phyloP scores from a whole-genome alignment of 2,888 invertebrate species.

The Ectropis crepuscularia region DNA sequence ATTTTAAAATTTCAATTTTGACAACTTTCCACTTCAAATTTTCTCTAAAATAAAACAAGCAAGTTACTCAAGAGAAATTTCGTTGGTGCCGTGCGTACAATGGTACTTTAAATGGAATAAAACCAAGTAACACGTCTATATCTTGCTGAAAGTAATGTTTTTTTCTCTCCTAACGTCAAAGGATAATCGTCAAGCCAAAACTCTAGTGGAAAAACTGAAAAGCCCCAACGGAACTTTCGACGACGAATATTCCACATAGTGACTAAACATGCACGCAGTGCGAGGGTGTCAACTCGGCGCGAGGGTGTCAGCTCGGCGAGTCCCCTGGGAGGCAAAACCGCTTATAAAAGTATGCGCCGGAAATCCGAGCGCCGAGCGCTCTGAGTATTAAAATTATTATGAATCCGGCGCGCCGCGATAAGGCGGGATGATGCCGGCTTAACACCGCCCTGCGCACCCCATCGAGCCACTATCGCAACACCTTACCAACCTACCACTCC shows the following conservation, averaged over 20 bases:
- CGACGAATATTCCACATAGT: slow-evolving; percentile 51
- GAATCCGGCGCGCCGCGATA: slow-evolving; percentile 73
- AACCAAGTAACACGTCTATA: too few relatives aligned
- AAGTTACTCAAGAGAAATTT: too few relatives aligned
- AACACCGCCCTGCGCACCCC: slow-evolving; percentile 56
- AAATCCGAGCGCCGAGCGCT: slow-evolving; percentile 59
- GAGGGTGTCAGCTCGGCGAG: slow-evolving; percentile 66
- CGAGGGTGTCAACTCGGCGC: slow-evolving; percentile 67
- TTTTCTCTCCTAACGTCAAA: slow-evolving; percentile 18
- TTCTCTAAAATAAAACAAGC: too few relatives aligned
- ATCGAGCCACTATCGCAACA: slow-evolving; percentile 65
- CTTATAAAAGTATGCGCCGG: slow-evolving; percentile 72
- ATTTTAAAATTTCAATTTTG: too few relatives aligned
- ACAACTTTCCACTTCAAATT: too few relatives aligned
- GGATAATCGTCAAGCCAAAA: slow-evolving; percentile 56
- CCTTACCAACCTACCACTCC: slow-evolving; percentile 72
- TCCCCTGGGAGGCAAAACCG: slow-evolving; percentile 64
- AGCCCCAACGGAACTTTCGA: slow-evolving; percentile 70
- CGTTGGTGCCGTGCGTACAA: too few relatives aligned
- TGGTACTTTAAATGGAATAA: too few relatives aligned
- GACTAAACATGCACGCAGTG: slow-evolving; percentile 63
- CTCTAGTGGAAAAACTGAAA: slow-evolving; percentile 45
- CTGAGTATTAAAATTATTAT: slow-evolving; percentile 83
- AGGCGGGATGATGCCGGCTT: slow-evolving; percentile 77
- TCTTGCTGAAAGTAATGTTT: background rate